Base-by-base conservation (phyloP, 2,888 invertebrate genomes). In the Matsumyia berberina region DNA sequence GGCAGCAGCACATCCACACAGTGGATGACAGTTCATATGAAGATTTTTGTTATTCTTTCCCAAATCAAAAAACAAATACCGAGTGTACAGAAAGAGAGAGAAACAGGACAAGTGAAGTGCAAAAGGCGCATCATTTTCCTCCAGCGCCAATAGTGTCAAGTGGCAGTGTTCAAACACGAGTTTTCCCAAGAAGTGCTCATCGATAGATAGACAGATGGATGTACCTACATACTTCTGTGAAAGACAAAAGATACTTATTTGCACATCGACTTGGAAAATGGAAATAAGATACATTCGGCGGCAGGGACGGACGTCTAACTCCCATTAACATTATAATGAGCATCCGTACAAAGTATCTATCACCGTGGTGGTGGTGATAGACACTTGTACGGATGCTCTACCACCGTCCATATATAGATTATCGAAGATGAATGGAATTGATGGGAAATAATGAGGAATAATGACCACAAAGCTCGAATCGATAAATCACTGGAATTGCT, bases 401-500 rank as follows among this genome's bases (percentile, higher is more conserved):
- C 17, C 46, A 24, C 4, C 24, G 4, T 24, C 24, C 24, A 24
- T 12, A 11, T 24, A 9, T 11, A 70, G 46, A 70, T 70, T 42
- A 72, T 51, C 55, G 60, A 83, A 78, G 67, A 83, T 78, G 72
- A 83, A 83, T 83, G 78, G 78, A 73, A 78, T 83, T 78, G 78
- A 78, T 78, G 67, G 67, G 62, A 72, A 73, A 78, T 83, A 81
- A 80, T 80, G 85, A 85, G 79, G 35, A 85, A 74, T 85, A 85
- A 85, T 80, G 85, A 80, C 85, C 85, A 85, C 85, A 80, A 58
- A 66, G 74, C 74, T 70, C 55, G 51, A 70, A 80, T 70, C 80
- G 69, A 85, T 85, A 85, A 85, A 85, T 85, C 85, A 80, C 80
- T 69, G 39, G 76, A 79, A 85, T 85, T 64, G 80, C 85, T 85